Percentiles rank a stretch among this genome's conserved stretches.
Conservation (phyloP, 1,140 invertebrate species). For the Drosophila triauraria region DNA sequence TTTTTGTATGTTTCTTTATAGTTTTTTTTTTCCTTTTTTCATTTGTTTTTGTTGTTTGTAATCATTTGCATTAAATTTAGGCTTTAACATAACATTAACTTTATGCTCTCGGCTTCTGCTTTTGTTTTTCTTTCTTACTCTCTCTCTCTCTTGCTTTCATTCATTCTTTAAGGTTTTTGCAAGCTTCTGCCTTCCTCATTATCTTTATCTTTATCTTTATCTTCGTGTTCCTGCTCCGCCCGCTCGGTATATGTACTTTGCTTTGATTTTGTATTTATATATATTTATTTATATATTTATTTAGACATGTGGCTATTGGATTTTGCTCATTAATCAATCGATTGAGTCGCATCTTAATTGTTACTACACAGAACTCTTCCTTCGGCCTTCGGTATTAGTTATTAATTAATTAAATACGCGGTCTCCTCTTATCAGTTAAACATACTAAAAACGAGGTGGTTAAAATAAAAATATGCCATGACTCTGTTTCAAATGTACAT, state of each 20-base stretch:
- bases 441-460: conserved; percentile 39
- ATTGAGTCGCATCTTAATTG: background rate
- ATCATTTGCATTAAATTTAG: conserved; percentile 47
- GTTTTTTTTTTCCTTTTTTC: conserved; percentile 17
- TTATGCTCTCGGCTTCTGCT: conserved; percentile 52
- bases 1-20: background rate
- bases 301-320: conserved; percentile 26
- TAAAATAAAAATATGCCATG: conserved; percentile 47
- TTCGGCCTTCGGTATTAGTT: conserved; percentile 13
- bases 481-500: conserved; percentile 44
- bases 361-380: conserved; percentile 24
- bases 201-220: conserved; percentile 6
- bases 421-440: conserved; percentile 29
- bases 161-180: background rate
- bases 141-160: conserved; percentile 21
- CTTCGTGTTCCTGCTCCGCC: conserved; percentile 2
- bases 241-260: conserved; percentile 5
- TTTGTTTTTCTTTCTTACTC: conserved; percentile 26
- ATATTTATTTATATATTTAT: conserved; percentile 1
- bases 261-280: conserved; percentile 14
- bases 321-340: conserved; percentile 3
- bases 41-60: conserved; percentile 12
- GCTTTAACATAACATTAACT: conserved; percentile 70
- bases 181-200: background rate
- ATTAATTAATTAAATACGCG: conserved; percentile 13